These are phyloP conservation scores for Zoroaster sp. DNA, from an alignment of 53 echinoderm and acorn worm genomes.

Conservation along the genomic window DNA sequence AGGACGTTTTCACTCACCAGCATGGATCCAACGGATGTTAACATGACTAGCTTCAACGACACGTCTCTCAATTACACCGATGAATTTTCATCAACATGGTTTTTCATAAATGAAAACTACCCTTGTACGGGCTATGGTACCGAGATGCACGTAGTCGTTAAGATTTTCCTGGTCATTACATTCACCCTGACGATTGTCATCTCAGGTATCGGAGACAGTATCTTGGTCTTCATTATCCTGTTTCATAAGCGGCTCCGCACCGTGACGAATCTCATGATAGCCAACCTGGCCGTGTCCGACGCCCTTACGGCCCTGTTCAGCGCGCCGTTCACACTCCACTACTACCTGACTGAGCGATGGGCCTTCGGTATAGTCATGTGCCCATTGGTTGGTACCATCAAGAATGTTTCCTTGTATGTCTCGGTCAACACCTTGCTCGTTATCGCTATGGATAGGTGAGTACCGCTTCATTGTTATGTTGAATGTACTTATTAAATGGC, in stretches of 20 bases:
- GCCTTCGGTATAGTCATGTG: slow-evolving; percentile 88
- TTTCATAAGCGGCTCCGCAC: slow-evolving; percentile 78
- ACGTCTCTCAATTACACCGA: neutral
- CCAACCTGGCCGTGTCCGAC: slow-evolving; percentile 92
- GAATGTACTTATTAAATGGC: too few relatives aligned
- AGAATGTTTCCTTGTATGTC: slow-evolving; percentile 89
- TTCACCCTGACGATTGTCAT: slow-evolving; percentile 79
- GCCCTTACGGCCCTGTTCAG: slow-evolving; percentile 87
- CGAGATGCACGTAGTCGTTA: slow-evolving; percentile 51
- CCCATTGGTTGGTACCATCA: slow-evolving; percentile 79
- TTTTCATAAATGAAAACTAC: neutral
- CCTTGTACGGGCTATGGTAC: neutral
- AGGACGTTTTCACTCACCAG: neutral
- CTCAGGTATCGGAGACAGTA: slow-evolving; percentile 86
- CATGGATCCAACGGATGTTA: neutral
- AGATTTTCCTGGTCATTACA: slow-evolving; percentile 65
- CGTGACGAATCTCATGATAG: slow-evolving; percentile 94
- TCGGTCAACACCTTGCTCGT: slow-evolving; percentile 95
- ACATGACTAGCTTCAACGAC: neutral
- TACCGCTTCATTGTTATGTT: neutral
- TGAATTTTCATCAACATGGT: slow-evolving; percentile 16
- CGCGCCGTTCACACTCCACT: slow-evolving; percentile 75
- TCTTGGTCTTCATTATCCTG: slow-evolving; percentile 84
- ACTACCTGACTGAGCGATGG: slow-evolving; percentile 83
- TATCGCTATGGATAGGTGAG: slow-evolving; percentile 96